Evolutionary conservation across 2,797 vertebrate species (phyloP).

Genomic region (Alfaro cultratus): DNA sequence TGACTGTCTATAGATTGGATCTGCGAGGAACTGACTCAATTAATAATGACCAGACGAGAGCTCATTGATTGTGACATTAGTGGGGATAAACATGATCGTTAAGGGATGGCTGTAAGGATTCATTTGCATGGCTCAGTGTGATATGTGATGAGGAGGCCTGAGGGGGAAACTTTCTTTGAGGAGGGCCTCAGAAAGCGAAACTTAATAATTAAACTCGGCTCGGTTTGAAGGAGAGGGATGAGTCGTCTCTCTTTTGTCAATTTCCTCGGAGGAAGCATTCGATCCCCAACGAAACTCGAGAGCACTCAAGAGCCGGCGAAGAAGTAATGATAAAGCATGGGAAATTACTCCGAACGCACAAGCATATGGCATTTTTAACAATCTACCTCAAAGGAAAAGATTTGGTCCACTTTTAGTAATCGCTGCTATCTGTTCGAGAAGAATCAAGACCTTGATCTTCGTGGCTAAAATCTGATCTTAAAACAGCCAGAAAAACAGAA

Average conservation of each 20-base stretch:
- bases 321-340: slow-evolving; percentile 41
- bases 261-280: slow-evolving; percentile 25
- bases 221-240: slow-evolving; percentile 24
- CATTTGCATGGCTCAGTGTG: slow-evolving; percentile 26
- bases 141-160: slow-evolving; percentile 9
- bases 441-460: slow-evolving; percentile 16
- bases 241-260: slow-evolving; percentile 13
- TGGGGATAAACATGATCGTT: slow-evolving; percentile 52
- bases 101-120: slow-evolving; percentile 35
- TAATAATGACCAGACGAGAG: slow-evolving; percentile 56
- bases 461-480: neutral
- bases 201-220: slow-evolving; percentile 49
- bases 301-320: slow-evolving; percentile 40
- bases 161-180: slow-evolving; percentile 41
- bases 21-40: slow-evolving; percentile 58
- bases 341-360: slow-evolving; percentile 36
- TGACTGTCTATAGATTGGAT: slow-evolving; percentile 57
- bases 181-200: slow-evolving; percentile 35
- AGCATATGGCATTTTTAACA: slow-evolving; percentile 33
- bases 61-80: slow-evolving; percentile 62
- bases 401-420: slow-evolving; percentile 41
- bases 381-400: slow-evolving; percentile 29
- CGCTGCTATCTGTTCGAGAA: slow-evolving; percentile 28
- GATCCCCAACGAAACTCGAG: slow-evolving; percentile 25
- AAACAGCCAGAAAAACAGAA: slow-evolving; percentile 1